Percentiles rank a stretch among this genome's conserved stretches.
Evolutionary conservation across 2,113 vertebrate species (phyloP).

Genomic region (Rhombomys opimus): DNA sequence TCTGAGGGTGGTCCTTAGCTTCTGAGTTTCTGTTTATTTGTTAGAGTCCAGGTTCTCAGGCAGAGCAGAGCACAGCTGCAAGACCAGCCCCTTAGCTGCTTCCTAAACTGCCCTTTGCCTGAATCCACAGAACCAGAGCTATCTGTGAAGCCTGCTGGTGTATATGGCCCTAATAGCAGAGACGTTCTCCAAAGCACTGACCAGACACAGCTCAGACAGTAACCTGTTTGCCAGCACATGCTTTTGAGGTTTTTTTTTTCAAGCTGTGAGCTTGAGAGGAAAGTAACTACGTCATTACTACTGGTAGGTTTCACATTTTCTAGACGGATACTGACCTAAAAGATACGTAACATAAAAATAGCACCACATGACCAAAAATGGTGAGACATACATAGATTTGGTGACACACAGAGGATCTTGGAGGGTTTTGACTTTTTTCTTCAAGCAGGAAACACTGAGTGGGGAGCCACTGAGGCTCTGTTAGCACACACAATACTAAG

Average conservation of each 20-base stretch:
- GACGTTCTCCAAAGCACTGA: conserved; percentile 34
- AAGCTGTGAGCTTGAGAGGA: conserved; percentile 74
- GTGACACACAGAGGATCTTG: conserved; percentile 80
- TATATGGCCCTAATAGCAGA: background rate
- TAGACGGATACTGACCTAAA: conserved; percentile 87
- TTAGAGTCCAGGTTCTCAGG: conserved; percentile 10
- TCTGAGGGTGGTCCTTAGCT: background rate
- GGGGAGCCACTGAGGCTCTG: conserved; percentile 84
- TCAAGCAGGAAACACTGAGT: conserved; percentile 85
- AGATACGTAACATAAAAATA: conserved; percentile 84
- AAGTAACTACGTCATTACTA: conserved; percentile 78
- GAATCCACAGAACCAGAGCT: conserved; percentile 1
- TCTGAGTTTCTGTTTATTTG: background rate
- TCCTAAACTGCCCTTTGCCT: background rate
- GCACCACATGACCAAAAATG: conserved; percentile 86
- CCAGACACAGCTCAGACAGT: conserved; percentile 66
- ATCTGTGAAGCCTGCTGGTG: background rate
- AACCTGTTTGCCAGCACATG: conserved; percentile 81
- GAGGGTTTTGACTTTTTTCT: conserved; percentile 83
- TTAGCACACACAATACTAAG: conserved; percentile 86
- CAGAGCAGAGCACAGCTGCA: background rate
- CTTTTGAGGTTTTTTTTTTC: conserved; percentile 85
- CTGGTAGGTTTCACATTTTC: conserved; percentile 87
- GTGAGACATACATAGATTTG: conserved; percentile 81
- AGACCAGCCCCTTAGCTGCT: background rate